Base-by-base conservation (phyloP, 2,797 vertebrate genomes). In the Sylvia borin region DNA sequence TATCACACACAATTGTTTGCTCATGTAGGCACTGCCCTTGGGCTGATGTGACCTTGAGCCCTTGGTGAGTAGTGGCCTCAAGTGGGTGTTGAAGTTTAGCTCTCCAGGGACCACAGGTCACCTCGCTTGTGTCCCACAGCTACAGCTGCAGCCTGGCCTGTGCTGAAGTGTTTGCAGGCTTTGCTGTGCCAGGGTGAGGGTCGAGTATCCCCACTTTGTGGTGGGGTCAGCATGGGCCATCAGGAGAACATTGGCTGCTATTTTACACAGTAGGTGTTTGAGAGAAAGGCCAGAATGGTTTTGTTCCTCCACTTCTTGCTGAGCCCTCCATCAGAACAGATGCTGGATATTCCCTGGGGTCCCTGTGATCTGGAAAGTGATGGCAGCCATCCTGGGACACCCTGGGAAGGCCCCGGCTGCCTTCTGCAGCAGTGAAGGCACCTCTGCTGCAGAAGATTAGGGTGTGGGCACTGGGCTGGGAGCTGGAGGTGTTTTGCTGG, bases 51-150 rank as follows among this genome's bases (percentile, higher is more conserved):
- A 88, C 85, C 82, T 50, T 50, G 53, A 83, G 71, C 45, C 53
- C 68, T 65, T 38, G 54, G 43, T 81, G 62, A 62, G 36, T 11
- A 24, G 66, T 7, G 31, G 58, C 50, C 47, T 86, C 54, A 81
- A 93, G 95, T 65, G 70, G 25, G 54, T 94, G 85, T 40, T 94
- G 92, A 94, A 84, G 47, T 81, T 84, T 6, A 43, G 76, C 62
- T 68, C 70, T 68, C 13, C 21, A 26, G 62, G 48, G 62, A 57
- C 47, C 10, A 10, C 5, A 60, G 65, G 67, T 91, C 81, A 61
- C 22, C 53, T 16, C 0, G 0, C 6, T 21, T 29, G 9, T 79
- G 65, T 42, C 64, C 57, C 55, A 25, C 58, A 19, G 16, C 47
- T 36, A 19, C 50, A 51, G 21, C 66, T 24, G 57, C 70, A 40